Conservation (phyloP, 2,888 invertebrate genomes). For the Philereme transversata region DNA sequence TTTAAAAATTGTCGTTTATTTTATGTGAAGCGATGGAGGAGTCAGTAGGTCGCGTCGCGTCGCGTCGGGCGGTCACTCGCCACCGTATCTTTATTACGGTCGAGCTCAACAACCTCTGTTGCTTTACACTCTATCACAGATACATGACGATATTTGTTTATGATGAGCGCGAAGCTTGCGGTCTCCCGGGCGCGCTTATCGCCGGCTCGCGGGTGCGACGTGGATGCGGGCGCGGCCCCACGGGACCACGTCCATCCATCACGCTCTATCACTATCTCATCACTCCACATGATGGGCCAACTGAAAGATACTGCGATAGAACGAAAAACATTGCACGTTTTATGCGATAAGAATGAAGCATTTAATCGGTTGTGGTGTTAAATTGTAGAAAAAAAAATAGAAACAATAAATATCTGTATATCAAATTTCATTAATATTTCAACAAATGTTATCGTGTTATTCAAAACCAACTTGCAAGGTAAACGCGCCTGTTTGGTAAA, state of each 20-base stretch:
- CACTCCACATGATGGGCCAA: constrained; percentile 4
- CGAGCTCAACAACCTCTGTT: constrained; percentile 44
- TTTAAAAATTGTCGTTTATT: neutral
- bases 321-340: neutral
- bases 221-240: neutral
- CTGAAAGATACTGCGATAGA: neutral
- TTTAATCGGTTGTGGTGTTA: no score
- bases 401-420: neutral
- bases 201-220: neutral
- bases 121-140: constrained; percentile 47
- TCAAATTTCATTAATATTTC: constrained; percentile 2
- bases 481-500: constrained; percentile 6
- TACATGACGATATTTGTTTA: constrained; percentile 44
- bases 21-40: neutral
- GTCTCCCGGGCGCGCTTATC: constrained; percentile 22
- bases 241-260: neutral
- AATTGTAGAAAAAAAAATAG: no score
- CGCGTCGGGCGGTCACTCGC: constrained; percentile 34
- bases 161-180: constrained; percentile 10
- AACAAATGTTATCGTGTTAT: constrained; percentile 1
- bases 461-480: constrained; percentile 8
- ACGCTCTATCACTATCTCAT: neutral
- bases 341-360: neutral
- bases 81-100: constrained; percentile 54
- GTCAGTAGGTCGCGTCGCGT: constrained; percentile 11